Conservation (phyloP, 2,113 vertebrate species). For the Hemichromis elongatus region DNA sequence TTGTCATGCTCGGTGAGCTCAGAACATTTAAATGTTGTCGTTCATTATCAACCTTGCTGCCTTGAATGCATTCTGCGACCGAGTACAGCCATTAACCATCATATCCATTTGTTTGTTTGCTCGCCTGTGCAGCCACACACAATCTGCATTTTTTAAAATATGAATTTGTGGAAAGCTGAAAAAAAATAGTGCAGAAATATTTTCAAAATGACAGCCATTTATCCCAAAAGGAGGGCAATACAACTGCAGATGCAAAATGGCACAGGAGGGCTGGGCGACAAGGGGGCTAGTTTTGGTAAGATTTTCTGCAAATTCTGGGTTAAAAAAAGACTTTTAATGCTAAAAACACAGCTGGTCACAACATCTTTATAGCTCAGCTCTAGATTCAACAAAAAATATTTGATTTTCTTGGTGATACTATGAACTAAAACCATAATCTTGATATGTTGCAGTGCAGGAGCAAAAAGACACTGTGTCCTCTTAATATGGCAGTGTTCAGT, state of each 20-base stretch:
- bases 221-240: background rate
- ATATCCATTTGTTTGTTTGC: background rate
- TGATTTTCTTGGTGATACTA: background rate
- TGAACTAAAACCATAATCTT: background rate
- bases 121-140: background rate
- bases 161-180: background rate
- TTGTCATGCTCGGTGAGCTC: background rate
- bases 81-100: background rate
- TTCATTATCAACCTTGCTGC: background rate
- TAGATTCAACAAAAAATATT: background rate
- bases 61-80: background rate
- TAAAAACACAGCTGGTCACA: background rate
- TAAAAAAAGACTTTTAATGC: background rate
- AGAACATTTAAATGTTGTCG: background rate
- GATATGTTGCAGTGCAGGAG: background rate
- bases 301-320: background rate
- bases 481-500: background rate
- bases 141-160: background rate
- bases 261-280: background rate
- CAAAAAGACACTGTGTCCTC: background rate
- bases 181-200: background rate
- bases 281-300: background rate
- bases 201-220: background rate
- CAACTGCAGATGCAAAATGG: background rate
- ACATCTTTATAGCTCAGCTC: background rate